phyloP scores from a whole-genome alignment of 2,113 vertebrate species.

The Pterocles burchelli region DNA sequence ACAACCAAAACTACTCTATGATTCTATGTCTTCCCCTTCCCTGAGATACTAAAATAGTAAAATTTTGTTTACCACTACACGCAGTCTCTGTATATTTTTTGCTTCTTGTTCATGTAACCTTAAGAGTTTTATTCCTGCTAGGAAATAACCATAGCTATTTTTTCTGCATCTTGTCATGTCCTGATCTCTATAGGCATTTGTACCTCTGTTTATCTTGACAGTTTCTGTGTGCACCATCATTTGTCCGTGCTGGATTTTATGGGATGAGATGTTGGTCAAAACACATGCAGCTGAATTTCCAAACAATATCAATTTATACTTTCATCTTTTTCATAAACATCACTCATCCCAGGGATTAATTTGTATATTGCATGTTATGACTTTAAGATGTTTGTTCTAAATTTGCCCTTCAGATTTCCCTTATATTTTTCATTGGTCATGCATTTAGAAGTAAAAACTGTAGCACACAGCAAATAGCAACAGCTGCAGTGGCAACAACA shows the following conservation, averaged over 20 bases:
- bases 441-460: background rate
- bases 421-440: background rate
- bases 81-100: background rate
- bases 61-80: background rate
- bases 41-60: background rate
- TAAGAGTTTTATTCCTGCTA: background rate
- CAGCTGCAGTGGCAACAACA: slow-evolving; percentile 1
- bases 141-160: background rate
- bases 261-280: background rate
- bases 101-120: background rate
- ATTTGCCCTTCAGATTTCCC: background rate
- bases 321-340: background rate
- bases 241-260: background rate
- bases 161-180: background rate
- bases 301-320: background rate
- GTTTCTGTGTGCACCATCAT: background rate
- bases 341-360: background rate
- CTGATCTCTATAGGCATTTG: background rate
- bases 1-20: no score
- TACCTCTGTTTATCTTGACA: background rate
- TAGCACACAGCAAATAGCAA: background rate
- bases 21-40: background rate
- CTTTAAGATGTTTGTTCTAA: background rate
- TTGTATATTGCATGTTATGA: background rate
- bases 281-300: accelerated